These are phyloP conservation scores for Spheniscus humboldti DNA, from an alignment of 2,797 vertebrate species.

Conservation along the genomic window DNA sequence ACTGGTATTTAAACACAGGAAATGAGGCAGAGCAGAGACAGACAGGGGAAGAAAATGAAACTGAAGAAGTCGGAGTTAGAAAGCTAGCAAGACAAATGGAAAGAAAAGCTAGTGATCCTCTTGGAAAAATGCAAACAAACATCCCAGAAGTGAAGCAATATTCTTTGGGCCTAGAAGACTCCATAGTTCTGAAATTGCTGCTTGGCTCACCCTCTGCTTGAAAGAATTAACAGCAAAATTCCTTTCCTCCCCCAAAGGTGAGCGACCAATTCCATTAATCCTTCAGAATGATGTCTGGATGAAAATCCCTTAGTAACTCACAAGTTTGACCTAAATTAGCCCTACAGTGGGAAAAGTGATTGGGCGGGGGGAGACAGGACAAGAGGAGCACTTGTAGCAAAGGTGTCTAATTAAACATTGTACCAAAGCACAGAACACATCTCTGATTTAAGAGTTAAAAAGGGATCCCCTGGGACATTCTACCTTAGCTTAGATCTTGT, in stretches of 20 bases:
- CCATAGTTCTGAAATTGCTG: not conserved
- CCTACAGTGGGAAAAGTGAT: not conserved
- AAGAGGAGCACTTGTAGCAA: not conserved
- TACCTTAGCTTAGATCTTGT: not conserved
- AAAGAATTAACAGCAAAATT: not conserved
- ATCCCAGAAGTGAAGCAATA: not conserved
- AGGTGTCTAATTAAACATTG: not conserved
- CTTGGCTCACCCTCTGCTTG: not conserved
- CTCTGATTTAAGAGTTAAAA: not conserved
- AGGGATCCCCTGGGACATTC: not conserved
- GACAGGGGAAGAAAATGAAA: not conserved
- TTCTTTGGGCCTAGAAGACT: not conserved
- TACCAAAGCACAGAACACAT: not conserved
- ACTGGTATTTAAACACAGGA: not conserved
- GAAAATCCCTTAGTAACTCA: not conserved
- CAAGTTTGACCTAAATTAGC: not conserved
- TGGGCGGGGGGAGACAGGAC: not conserved
- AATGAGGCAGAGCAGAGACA: not conserved
- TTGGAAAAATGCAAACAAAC: not conserved
- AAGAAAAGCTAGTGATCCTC: not conserved
- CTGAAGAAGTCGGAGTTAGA: not conserved
- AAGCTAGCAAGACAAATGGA: not conserved
- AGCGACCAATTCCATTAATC: not conserved
- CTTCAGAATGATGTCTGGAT: not conserved
- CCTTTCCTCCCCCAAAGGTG: not conserved